These are phyloP conservation scores for Grus americana DNA, from an alignment of 2,113 vertebrate species.

Conservation along the genomic window DNA sequence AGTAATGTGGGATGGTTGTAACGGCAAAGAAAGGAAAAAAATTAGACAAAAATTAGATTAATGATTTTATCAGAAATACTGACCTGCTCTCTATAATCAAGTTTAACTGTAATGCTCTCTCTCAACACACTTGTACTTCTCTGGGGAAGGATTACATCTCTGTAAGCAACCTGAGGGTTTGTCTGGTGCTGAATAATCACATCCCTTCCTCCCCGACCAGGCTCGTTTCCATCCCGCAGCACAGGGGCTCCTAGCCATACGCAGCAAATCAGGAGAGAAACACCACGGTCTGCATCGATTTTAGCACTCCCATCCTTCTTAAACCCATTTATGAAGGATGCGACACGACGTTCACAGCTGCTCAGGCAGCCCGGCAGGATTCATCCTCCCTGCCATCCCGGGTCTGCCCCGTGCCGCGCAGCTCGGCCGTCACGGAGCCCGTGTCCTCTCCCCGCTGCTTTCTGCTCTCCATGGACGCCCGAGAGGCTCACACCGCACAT, in stretches of 20 bases:
- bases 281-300: accelerated
- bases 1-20: neutral
- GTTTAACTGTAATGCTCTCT: neutral
- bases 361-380: neutral
- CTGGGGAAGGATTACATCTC: neutral
- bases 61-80: neutral
- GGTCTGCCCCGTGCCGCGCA: neutral
- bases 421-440: neutral
- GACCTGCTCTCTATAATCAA: neutral
- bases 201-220: neutral
- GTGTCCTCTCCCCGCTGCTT: neutral
- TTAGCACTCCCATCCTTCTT: neutral
- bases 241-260: accelerated
- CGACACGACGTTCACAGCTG: neutral
- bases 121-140: neutral
- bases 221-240: neutral
- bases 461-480: neutral
- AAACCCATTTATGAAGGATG: neutral
- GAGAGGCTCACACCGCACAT: neutral
- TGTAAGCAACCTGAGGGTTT: neutral
- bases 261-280: neutral
- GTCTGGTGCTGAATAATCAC: neutral
- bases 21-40: neutral
- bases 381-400: too few relatives aligned
- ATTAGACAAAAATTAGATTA: neutral